Percentiles rank a stretch among this genome's conserved stretches.
phyloP scores from a whole-genome alignment of 2,888 invertebrate genomes.

The Hyposoter dolosus region DNA sequence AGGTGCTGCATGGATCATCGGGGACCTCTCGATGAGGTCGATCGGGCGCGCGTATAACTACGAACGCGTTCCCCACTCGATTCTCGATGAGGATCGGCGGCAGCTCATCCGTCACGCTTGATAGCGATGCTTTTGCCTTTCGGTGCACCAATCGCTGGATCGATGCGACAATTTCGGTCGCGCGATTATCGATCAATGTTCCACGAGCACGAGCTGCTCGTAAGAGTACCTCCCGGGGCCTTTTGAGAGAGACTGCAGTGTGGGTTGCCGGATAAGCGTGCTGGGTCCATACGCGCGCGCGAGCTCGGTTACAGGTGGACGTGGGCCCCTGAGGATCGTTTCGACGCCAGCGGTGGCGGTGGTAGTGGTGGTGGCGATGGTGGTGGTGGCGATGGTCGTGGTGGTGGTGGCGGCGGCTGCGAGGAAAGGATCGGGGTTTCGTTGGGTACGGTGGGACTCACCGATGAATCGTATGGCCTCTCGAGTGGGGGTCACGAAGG shows the following conservation, averaged over 20 bases:
- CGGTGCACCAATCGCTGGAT: background rate
- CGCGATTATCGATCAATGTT: background rate
- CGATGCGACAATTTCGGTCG: background rate
- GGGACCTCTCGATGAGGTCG: constrained; percentile 8
- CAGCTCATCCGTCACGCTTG: background rate
- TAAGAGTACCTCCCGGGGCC: constrained; percentile 74
- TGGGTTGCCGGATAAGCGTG: constrained; percentile 79
- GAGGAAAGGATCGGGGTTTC: constrained; percentile 68
- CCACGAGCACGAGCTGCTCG: background rate
- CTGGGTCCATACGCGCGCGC: constrained; percentile 77
- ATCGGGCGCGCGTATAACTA: background rate
- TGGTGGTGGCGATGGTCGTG: constrained; percentile 59
- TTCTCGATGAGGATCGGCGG: background rate
- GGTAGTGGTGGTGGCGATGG: constrained; percentile 28
- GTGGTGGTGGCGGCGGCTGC: constrained; percentile 69
- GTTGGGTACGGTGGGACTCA: constrained; percentile 66
- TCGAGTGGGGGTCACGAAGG: constrained; percentile 72
- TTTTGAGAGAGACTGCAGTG: constrained; percentile 76
- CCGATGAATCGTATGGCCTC: constrained; percentile 63
- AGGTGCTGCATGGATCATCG: background rate
- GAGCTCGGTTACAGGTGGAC: constrained; percentile 78
- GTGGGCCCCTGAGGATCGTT: constrained; percentile 67
- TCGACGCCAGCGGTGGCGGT: constrained; percentile 32
- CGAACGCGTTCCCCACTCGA: constrained; percentile 25
- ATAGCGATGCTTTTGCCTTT: background rate